These are phyloP conservation scores for Scyliorhinus canicula DNA, from an alignment of 2,797 vertebrate genomes.

Conservation along the genomic window DNA sequence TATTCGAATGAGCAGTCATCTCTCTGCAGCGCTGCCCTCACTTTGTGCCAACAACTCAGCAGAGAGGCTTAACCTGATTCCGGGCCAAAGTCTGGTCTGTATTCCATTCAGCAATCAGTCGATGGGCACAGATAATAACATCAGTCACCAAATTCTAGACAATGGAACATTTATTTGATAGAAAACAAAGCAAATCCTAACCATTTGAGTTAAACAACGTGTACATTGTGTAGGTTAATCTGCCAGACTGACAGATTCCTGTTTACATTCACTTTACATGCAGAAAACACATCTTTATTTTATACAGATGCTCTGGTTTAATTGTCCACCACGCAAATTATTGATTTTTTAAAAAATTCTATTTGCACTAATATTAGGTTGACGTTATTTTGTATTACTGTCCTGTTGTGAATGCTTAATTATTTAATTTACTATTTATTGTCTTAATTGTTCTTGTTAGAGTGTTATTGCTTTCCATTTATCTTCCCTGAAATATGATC, in stretches of 20 bases:
- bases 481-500: background rate
- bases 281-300: background rate
- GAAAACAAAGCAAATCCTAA: background rate
- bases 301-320: background rate
- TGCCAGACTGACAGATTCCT: background rate
- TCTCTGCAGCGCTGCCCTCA: background rate
- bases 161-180: background rate
- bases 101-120: background rate
- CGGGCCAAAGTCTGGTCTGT: background rate
- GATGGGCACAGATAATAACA: background rate
- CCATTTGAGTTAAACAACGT: background rate
- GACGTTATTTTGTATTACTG: background rate
- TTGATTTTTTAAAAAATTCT: background rate
- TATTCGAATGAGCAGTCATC: conserved; percentile 22
- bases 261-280: background rate
- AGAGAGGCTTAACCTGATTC: background rate
- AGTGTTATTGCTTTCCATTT: background rate
- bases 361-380: background rate
- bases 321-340: background rate
- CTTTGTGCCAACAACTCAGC: background rate
- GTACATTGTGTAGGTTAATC: background rate
- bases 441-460: background rate
- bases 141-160: background rate
- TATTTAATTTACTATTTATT: background rate
- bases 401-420: background rate